phyloP scores from a whole-genome alignment of 2,797 vertebrate species.

The Sphaeramia orbicularis region DNA sequence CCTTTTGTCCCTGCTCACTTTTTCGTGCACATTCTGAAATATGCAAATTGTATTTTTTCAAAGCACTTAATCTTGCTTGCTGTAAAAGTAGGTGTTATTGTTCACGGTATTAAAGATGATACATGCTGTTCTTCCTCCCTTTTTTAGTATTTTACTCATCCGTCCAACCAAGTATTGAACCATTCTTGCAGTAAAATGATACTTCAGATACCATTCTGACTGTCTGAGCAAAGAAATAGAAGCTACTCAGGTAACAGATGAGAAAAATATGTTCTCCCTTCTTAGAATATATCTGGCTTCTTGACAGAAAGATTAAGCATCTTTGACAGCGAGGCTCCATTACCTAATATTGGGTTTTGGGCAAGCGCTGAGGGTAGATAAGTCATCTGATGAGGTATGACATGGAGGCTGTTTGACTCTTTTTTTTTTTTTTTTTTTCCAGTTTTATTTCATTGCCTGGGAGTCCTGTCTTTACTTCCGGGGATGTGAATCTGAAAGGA shows the following conservation, averaged over 20 bases:
- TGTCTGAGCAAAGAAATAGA: constrained; percentile 43
- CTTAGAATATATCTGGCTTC: constrained; percentile 74
- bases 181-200: constrained; percentile 43
- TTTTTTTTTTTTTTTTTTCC: constrained; percentile 63
- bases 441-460: constrained; percentile 41
- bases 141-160: background rate
- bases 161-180: constrained; percentile 15
- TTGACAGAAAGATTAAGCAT: constrained; percentile 80
- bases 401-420: constrained; percentile 58
- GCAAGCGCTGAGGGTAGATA: constrained; percentile 69
- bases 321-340: constrained; percentile 79
- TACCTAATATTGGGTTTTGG: constrained; percentile 79
- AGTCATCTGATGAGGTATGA: constrained; percentile 74
- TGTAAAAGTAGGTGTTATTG: no score
- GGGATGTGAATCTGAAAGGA: constrained; percentile 58
- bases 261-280: constrained; percentile 67
- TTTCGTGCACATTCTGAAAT: no score
- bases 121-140: background rate
- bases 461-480: constrained; percentile 41
- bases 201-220: constrained; percentile 28
- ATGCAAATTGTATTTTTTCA: no score
- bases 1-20: no score
- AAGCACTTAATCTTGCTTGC: constrained; percentile 16
- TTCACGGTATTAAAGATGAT: background rate
- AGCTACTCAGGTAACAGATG: constrained; percentile 53